Evolutionary conservation across 2,888 invertebrate genomes (phyloP), one percentile per base, ranked within the genome.

Genomic region (Pyrrhia umbra): DNA sequence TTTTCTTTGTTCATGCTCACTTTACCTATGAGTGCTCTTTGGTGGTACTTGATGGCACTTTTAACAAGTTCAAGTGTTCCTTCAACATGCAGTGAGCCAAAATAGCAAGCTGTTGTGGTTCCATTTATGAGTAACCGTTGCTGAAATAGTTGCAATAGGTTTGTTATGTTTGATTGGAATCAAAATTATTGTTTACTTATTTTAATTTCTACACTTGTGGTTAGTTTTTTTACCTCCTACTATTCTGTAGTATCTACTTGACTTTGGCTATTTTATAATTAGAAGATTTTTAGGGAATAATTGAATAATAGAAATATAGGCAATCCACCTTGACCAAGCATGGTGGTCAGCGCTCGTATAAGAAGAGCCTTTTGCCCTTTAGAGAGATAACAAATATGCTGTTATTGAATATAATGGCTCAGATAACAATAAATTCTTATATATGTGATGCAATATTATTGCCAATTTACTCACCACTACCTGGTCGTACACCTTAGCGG

Each of bases 91-190:
- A 98, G 95, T 0, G 98, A 97, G 3, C 97, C 98, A 91, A 97
- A 98, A 87, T 98, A 99, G 72, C 97, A 97, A 0, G 98, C 98
- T 30, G 98, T 97, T 5, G 99, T 99, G 15, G 98, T 98, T 5
- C 99, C 99, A 90, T 96, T 95, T 16, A 91, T 92, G 52, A 98
- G 85, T 16, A 98, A 96, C 64, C 96, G 95, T 92, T 95, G 95
- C 98, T 98, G 81, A 40, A 64, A 50, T 15, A 10, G n/a, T 1
- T 23, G 1, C 3, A 18, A 15, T 1, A 16, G 0, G 0, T 21
- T 6, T 39, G 2, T 27, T n/a, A 20, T 8, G 4, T n/a, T n/a
- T n/a, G n/a, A n/a, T n/a, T n/a, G n/a, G n/a, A n/a, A n/a, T n/a
- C n/a, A n/a, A n/a, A n/a, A n/a, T n/a, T n/a, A n/a, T n/a, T n/a